phyloP scores from a whole-genome alignment of 2,797 vertebrate genomes.

The Pipistrellus pygmaeus region DNA sequence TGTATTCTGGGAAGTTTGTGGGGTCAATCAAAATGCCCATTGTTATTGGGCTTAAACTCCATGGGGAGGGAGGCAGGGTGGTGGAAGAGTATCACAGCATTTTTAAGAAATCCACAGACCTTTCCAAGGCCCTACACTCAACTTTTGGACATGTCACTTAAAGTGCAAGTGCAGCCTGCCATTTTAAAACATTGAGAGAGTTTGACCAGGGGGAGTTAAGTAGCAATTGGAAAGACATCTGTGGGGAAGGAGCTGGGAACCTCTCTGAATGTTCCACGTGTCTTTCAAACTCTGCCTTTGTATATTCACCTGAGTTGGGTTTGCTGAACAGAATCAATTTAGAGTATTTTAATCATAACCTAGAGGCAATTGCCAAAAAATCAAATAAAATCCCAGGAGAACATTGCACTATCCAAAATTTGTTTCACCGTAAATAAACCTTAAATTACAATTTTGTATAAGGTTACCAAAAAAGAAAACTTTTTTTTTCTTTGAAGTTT shows the following conservation, averaged over 20 bases:
- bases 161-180: neutral
- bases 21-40: neutral
- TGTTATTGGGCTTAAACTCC: neutral
- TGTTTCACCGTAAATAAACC: slow-evolving; percentile 2
- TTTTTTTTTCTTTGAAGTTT: slow-evolving; percentile 30
- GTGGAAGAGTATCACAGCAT: neutral
- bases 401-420: neutral
- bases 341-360: neutral
- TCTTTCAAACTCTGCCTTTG: neutral
- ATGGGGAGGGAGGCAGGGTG: neutral
- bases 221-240: neutral
- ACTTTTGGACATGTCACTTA: neutral
- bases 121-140: neutral
- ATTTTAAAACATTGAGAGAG: neutral
- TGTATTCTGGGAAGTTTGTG: neutral
- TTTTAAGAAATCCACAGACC: slow-evolving; percentile 34
- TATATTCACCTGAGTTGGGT: neutral
- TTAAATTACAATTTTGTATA: slow-evolving; percentile 11
- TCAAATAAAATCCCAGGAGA: slow-evolving; percentile 48
- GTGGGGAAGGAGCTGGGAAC: neutral
- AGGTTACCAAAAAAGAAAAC: neutral
- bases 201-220: neutral
- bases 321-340: neutral
- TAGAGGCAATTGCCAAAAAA: slow-evolving; percentile 1
- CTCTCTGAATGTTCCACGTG: neutral